Evolutionary conservation across 1,140 invertebrate genomes (phyloP), one percentile per base, ranked within the genome.

Genomic region (Aphidius gifuensis): DNA sequence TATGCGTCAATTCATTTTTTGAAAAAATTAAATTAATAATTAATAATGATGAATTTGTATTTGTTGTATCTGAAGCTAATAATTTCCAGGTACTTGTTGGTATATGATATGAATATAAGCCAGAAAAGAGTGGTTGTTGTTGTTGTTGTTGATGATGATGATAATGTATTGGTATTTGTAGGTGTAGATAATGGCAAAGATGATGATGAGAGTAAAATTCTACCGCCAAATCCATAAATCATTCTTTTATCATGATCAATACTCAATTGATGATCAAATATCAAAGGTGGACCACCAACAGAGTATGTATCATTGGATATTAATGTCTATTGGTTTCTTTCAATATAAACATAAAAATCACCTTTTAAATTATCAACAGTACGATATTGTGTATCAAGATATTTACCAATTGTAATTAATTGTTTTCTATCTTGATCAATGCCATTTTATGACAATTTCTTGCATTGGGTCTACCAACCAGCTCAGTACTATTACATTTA

Each of bases 221-320:
- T 83, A 7, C 94, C 94, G 7, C 94, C 94, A 83, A 96, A 96
- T 9, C 96, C 89, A 80, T 94, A 97, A 64, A 97, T 88, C 6
- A 87, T 93, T 72, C 90, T 85, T 64, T 90, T 88, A 59, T 92
- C 87, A 23, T 87, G 75, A 78, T 96, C 93, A 75, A 97, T 90
- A 53, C 88, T 92, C 90, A 97, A 94, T 80, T 97, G 93, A 81
- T 96, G 93, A 80, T 97, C 93, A 83, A 93, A 95, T 49, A 96
- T 86, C 4, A 97, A 84, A 70, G 88, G 85, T 60, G 92, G 90
- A 1, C 92, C 92, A 49, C 91, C 91, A 62, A 86, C 84, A 46
- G 84, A 77, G 51, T 85, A 86, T 23, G 92, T 94, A 74, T 94
- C 91, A 68, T 87, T 86, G 60, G 87, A 88, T 61, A 92, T 88